phyloP scores from a whole-genome alignment of 2,888 invertebrate species.

The Leucoma salicis region DNA sequence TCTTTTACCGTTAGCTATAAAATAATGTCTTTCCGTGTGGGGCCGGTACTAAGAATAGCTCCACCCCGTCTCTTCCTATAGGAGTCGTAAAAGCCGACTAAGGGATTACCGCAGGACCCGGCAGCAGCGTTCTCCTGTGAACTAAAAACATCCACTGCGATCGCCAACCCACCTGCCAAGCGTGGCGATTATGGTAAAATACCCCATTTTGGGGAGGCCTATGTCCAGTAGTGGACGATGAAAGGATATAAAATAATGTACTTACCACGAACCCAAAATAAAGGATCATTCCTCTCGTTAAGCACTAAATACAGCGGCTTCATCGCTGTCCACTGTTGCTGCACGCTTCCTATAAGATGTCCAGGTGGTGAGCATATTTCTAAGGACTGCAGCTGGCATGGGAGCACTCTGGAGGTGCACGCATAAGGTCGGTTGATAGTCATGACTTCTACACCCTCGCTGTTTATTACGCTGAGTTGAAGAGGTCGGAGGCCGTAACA shows the following conservation, averaged over 20 bases:
- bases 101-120: too few species aligned
- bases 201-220: too few species aligned
- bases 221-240: too few species aligned
- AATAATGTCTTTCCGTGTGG: too few species aligned
- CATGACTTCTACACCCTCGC: slow-evolving; percentile 82
- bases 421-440: slow-evolving; percentile 90
- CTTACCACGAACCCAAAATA: slow-evolving; percentile 88
- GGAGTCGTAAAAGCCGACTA: too few species aligned
- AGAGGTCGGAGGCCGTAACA: slow-evolving; percentile 65
- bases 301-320: slow-evolving; percentile 87
- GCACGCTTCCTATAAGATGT: slow-evolving; percentile 84
- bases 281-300: slow-evolving; percentile 85
- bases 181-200: too few species aligned
- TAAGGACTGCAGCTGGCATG: slow-evolving; percentile 89
- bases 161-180: too few species aligned
- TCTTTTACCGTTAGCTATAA: too few species aligned
- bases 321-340: slow-evolving; percentile 88
- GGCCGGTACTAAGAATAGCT: too few species aligned
- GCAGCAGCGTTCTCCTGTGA: too few species aligned
- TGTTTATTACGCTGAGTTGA: slow-evolving; percentile 54
- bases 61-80: too few species aligned
- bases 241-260: background rate
- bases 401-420: slow-evolving; percentile 89
- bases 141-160: too few species aligned
- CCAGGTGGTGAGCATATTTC: slow-evolving; percentile 88